A percentile compares a stretch with the other conserved stretches of the same genome.
Conservation (phyloP, 2,113 vertebrate species). For the Melanerpes aurifrons region DNA sequence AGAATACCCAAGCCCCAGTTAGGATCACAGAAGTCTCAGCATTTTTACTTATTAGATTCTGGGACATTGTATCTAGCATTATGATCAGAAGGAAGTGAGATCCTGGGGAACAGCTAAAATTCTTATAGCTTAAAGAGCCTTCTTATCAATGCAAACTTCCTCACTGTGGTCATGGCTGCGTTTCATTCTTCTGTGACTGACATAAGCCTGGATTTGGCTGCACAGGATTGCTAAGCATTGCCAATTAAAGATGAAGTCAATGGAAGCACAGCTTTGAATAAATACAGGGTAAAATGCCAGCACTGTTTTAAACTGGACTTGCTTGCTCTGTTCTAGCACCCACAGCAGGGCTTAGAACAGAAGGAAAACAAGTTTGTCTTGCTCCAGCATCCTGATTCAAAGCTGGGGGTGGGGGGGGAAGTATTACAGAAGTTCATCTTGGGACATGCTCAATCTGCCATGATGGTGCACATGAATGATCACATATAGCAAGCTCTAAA, state of each 20-base stretch:
- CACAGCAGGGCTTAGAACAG: background rate
- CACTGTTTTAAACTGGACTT: background rate
- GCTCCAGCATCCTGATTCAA: background rate
- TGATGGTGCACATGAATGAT: background rate
- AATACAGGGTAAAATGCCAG: background rate
- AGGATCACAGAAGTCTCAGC: background rate
- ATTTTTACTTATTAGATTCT: background rate
- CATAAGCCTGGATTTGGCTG: background rate
- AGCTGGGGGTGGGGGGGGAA: background rate
- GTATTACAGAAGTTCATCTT: background rate
- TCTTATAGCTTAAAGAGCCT: background rate
- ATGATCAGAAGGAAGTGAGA: background rate
- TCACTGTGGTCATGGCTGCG: background rate
- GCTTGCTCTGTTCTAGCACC: background rate
- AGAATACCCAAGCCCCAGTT: background rate
- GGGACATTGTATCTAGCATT: rapidly evolving
- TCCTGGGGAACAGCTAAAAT: background rate
- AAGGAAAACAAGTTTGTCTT: background rate
- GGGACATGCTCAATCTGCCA: background rate
- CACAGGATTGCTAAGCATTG: background rate
- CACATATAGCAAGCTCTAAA: background rate
- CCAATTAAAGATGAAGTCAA: slow-evolving; percentile 19
- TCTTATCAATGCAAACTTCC: background rate
- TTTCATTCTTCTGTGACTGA: background rate
- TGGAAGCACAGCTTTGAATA: slow-evolving; percentile 1